Evolutionary conservation across 30 jellyfish, hydroid and myxozoan species (phyloP).

Genomic region (Chironex yamaguchii): DNA sequence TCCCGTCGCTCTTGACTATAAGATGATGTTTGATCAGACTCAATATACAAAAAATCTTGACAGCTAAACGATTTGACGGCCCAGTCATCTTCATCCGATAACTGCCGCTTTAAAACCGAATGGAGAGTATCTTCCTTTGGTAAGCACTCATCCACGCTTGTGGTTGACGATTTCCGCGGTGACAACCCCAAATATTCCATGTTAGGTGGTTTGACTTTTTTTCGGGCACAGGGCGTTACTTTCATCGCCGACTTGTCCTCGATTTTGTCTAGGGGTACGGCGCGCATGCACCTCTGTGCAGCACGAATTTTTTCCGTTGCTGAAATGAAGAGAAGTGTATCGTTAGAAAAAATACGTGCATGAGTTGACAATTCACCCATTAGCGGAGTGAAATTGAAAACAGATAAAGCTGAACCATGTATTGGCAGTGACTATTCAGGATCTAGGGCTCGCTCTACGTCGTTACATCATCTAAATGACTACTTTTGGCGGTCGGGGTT

Average conservation of each 20-base stretch:
- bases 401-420: no score
- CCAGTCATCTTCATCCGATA: background rate
- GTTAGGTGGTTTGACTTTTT: constrained; percentile 67
- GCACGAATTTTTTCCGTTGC: constrained; percentile 68
- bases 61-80: constrained; percentile 34
- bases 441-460: no score
- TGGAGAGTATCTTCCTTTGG: background rate
- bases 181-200: constrained; percentile 76
- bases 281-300: constrained; percentile 70
- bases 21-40: constrained; percentile 3
- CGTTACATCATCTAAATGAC: no score
- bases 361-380: no score
- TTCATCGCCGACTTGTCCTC: constrained; percentile 36
- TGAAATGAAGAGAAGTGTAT: no score
- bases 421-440: no score
- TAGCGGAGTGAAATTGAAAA: no score
- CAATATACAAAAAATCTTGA: background rate
- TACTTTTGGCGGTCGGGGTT: no score
- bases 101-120: background rate
- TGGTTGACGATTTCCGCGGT: constrained; percentile 28
- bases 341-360: no score
- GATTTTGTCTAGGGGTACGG: constrained; percentile 46
- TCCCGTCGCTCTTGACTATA: background rate
- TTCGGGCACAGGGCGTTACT: background rate
- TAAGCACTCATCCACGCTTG: constrained; percentile 25